These are phyloP conservation scores for Neotoma lepida DNA, from an alignment of 2,113 vertebrate species.

Conservation along the genomic window DNA sequence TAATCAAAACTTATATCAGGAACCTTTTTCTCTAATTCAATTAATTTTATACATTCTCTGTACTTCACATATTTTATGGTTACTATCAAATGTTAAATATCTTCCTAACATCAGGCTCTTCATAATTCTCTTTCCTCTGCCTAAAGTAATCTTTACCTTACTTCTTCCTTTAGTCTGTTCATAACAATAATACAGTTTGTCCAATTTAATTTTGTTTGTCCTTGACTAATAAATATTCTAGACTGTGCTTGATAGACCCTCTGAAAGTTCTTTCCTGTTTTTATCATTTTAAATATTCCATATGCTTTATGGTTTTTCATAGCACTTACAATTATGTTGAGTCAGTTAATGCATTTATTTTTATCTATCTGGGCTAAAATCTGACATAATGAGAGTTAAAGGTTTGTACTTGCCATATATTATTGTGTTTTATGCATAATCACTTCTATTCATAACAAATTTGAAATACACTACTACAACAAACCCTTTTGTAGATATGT, in stretches of 20 bases:
- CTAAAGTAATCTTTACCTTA: constrained; percentile 7
- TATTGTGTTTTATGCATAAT: constrained; percentile 2
- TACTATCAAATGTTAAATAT: not conserved
- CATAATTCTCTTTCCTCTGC: not conserved
- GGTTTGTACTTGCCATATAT: not conserved
- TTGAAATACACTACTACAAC: not conserved
- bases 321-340: not conserved
- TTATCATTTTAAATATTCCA: not conserved
- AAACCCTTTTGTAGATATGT: not conserved
- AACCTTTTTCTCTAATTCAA: not conserved
- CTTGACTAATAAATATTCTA: not conserved
- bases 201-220: not conserved
- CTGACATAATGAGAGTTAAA: constrained; percentile 31
- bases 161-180: not conserved
- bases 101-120: not conserved
- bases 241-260: not conserved
- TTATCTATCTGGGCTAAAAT: not conserved
- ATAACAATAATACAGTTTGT: not conserved
- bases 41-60: not conserved
- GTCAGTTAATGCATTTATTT: not conserved
- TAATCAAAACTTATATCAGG: not conserved
- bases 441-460: not conserved
- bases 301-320: not conserved
- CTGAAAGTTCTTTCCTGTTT: not conserved
- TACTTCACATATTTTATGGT: not conserved